phyloP scores from a whole-genome alignment of 2,113 vertebrate genomes.

The cat (Felis catus) region DNA sequence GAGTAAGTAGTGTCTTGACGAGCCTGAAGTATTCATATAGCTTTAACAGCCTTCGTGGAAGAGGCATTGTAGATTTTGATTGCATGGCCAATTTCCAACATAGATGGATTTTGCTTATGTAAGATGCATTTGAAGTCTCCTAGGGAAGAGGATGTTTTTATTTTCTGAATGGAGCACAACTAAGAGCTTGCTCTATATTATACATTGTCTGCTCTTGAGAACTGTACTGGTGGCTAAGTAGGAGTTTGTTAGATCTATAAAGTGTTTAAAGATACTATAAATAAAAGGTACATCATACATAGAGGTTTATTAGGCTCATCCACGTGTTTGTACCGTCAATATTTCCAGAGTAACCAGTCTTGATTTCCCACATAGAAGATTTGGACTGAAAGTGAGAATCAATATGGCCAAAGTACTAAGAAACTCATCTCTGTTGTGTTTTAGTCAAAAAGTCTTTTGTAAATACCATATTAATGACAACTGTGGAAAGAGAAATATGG shows the following conservation, averaged over 20 bases:
- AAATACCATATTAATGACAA: slow-evolving; percentile 69
- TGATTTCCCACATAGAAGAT: slow-evolving; percentile 25
- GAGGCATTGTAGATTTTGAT: background rate
- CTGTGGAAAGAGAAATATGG: slow-evolving; percentile 72
- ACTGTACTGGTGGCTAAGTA: background rate
- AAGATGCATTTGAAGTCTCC: slow-evolving; percentile 16
- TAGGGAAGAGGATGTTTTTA: background rate
- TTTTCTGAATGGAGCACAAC: slow-evolving; percentile 46
- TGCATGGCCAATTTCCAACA: slow-evolving; percentile 10
- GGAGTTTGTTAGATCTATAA: background rate
- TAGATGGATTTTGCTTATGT: slow-evolving; percentile 17
- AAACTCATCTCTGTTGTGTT: slow-evolving; percentile 50
- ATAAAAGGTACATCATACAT: background rate
- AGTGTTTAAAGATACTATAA: background rate
- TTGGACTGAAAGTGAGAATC: background rate
- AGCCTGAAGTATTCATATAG: background rate
- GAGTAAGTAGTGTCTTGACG: background rate
- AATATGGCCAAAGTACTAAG: background rate
- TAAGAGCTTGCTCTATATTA: slow-evolving; percentile 1
- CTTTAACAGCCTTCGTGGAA: background rate
- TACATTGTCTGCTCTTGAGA: background rate
- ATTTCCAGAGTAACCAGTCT: slow-evolving; percentile 43
- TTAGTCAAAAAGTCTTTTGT: slow-evolving; percentile 55
- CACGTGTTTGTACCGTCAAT: background rate
- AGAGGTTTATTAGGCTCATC: background rate